A percentile compares a stretch with the other conserved stretches of the same genome.
These are phyloP conservation scores for Limanda limanda DNA, from an alignment of 2,113 vertebrate genomes.

Conservation along the genomic window DNA sequence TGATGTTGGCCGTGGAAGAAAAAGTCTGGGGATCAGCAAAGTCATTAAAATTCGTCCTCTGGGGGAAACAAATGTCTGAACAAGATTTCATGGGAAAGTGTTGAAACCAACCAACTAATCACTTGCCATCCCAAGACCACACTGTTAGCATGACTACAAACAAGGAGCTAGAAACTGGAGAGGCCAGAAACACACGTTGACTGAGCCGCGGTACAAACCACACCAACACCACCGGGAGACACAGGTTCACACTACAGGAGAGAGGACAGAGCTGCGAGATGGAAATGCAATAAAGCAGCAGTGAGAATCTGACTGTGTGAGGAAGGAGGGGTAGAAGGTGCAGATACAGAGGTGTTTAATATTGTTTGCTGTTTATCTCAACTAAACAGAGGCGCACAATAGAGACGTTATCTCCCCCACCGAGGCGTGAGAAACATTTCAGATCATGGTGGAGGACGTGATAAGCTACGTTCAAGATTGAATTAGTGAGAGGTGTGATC, in stretches of 20 bases:
- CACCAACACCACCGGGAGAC: background rate
- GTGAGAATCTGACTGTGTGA: conserved; percentile 8
- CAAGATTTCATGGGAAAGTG: no score
- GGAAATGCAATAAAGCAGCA: conserved; percentile 55
- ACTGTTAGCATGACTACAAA: no score
- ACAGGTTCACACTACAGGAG: conserved; percentile 3
- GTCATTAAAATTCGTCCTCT: no score
- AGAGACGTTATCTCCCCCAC: conserved; percentile 65
- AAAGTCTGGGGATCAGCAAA: no score
- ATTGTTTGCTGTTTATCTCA: conserved; percentile 77
- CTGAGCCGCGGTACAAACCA: background rate
- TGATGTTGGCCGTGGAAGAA: no score
- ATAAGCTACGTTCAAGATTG: conserved; percentile 71
- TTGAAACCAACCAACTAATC: no score
- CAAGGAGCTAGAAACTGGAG: background rate
- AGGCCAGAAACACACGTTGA: background rate
- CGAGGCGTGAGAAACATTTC: conserved; percentile 46
- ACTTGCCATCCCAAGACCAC: no score
- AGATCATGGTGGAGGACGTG: conserved; percentile 47
- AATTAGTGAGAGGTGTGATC: conserved; percentile 63
- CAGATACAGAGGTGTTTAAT: conserved; percentile 67
- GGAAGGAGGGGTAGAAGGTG: conserved; percentile 16
- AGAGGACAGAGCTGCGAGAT: background rate
- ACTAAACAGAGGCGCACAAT: conserved; percentile 60
- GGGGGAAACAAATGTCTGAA: no score